Percentiles rank a stretch among this genome's conserved stretches.
Evolutionary conservation across 2,888 invertebrate species (phyloP).

Genomic region (Unio pictorum): DNA sequence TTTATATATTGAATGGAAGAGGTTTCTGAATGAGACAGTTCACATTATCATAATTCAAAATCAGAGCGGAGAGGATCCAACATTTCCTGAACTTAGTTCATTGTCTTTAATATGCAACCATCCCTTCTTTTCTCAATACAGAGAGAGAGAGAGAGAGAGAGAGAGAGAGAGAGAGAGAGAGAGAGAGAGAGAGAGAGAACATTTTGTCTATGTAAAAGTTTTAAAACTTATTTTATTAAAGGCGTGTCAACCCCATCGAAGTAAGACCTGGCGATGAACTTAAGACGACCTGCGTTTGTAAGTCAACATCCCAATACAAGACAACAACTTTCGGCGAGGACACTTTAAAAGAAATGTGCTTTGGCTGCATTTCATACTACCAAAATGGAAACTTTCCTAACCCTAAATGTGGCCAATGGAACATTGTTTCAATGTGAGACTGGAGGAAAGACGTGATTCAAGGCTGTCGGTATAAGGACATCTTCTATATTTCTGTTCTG

Average conservation of each 20-base stretch:
- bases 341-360: constrained; percentile 27
- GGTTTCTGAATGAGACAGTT: too few species aligned
- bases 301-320: constrained; percentile 11
- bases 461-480: too few species aligned
- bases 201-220: too few species aligned
- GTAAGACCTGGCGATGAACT: constrained; percentile 37
- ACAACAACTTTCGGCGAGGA: constrained; percentile 22
- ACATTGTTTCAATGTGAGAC: constrained; percentile 6
- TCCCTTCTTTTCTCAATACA: too few species aligned
- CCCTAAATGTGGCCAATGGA: constrained; percentile 5
- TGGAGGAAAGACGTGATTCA: neutral
- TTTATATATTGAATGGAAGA: too few species aligned
- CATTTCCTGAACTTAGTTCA: too few species aligned
- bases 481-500: neutral
- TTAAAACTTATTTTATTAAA: neutral
- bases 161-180: too few species aligned
- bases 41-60: too few species aligned
- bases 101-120: too few species aligned
- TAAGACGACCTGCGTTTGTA: constrained; percentile 26
- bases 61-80: too few species aligned
- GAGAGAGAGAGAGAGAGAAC: too few species aligned
- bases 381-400: constrained; percentile 6
- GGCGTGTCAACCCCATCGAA: constrained; percentile 19
- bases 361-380: constrained; percentile 1
- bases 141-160: too few species aligned